Evolutionary conservation across 1,140 invertebrate genomes (phyloP).

Genomic region (Ceratina calcarata): DNA sequence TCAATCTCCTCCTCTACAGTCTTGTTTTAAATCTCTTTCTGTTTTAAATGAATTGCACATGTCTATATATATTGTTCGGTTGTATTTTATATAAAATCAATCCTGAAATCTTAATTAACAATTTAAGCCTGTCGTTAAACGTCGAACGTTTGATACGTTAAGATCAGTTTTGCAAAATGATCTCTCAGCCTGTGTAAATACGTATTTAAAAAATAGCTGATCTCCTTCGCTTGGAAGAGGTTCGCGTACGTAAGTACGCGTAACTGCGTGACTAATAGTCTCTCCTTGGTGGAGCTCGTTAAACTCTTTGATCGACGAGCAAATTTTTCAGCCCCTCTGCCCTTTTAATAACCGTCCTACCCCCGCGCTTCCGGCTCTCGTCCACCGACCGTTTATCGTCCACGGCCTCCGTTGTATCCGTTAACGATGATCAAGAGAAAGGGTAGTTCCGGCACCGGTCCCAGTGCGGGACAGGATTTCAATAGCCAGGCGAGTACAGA

Average conservation of each 20-base stretch:
- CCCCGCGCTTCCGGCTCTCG: constrained; percentile 21
- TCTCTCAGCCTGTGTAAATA: not conserved
- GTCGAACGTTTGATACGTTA: no score
- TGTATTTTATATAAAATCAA: no score
- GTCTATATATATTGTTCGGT: no score
- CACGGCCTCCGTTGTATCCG: constrained; percentile 34
- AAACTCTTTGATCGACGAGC: constrained; percentile 54
- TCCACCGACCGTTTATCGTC: constrained; percentile 42
- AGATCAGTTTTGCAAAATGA: constrained; percentile 42
- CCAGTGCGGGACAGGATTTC: constrained; percentile 43
- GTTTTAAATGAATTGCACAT: no score
- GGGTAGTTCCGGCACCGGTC: constrained; percentile 25
- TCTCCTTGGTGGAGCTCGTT: constrained; percentile 44
- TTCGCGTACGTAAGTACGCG: constrained; percentile 21
- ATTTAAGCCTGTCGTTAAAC: no score
- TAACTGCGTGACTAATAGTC: constrained; percentile 35
- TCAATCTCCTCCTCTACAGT: no score
- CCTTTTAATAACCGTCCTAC: constrained; percentile 43
- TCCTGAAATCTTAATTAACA: no score
- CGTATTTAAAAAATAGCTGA: not conserved
- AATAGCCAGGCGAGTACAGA: constrained; percentile 43
- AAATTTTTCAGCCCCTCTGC: constrained; percentile 54
- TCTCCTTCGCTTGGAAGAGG: not conserved
- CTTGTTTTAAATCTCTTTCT: no score
- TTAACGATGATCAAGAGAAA: constrained; percentile 36